These are phyloP conservation scores for Pangasius mekongensis DNA, from an alignment of 2,797 vertebrate genomes.

Conservation along the genomic window DNA sequence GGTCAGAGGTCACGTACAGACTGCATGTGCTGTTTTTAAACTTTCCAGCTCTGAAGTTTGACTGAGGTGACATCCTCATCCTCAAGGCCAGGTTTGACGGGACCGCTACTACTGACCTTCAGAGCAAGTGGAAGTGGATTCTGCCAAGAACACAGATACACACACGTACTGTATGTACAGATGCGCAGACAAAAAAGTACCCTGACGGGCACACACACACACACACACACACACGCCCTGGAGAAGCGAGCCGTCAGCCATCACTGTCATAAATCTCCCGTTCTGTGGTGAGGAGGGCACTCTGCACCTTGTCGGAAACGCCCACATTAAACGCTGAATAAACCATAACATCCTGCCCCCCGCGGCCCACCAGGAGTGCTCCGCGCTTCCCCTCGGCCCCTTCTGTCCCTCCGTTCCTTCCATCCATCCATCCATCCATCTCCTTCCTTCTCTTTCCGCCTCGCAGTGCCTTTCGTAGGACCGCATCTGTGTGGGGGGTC, in stretches of 20 bases:
- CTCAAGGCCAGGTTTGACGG: constrained; percentile 33
- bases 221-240: constrained; percentile 34
- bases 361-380: constrained; percentile 61
- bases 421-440: constrained; percentile 57
- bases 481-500: constrained; percentile 67
- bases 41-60: constrained; percentile 33
- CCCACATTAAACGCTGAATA: constrained; percentile 84
- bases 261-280: constrained; percentile 82
- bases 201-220: constrained; percentile 29
- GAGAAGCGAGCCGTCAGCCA: constrained; percentile 74
- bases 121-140: constrained; percentile 29
- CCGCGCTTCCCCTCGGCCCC: constrained; percentile 65
- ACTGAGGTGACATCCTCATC: constrained; percentile 40
- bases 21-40: constrained; percentile 28
- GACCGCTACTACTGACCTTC: constrained; percentile 28
- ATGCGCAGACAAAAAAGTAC: constrained; percentile 13
- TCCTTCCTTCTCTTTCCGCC: constrained; percentile 53
- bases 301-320: constrained; percentile 83
- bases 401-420: constrained; percentile 58
- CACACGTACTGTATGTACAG: constrained; percentile 43
- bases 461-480: constrained; percentile 51
- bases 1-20: constrained; percentile 5
- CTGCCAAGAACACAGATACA: constrained; percentile 21
- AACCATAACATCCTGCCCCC: constrained; percentile 89
- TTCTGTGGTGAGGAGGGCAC: constrained; percentile 79